Percentiles rank a stretch among this genome's conserved stretches.
These are phyloP conservation scores for Sciurus niger DNA, from an alignment of 2,113 vertebrate genomes.

Conservation along the genomic window DNA sequence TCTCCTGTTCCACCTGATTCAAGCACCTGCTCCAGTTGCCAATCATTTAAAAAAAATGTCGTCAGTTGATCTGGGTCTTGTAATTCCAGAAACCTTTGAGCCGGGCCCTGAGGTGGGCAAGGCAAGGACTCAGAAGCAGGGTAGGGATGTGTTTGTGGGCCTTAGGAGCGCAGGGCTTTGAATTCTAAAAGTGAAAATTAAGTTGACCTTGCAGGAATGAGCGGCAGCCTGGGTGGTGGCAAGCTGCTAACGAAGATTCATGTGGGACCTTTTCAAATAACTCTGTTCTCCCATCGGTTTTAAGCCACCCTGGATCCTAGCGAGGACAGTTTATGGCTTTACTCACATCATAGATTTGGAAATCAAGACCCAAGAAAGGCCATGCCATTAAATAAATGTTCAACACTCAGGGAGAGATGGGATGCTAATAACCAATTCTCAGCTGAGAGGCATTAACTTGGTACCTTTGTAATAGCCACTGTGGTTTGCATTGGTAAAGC, in stretches of 20 bases:
- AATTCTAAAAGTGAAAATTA: conserved; percentile 74
- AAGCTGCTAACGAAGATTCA: conserved; percentile 73
- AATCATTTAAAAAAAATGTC: background rate
- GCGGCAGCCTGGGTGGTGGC: background rate
- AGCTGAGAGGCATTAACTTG: conserved; percentile 10
- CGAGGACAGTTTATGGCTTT: conserved; percentile 71
- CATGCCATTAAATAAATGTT: conserved; percentile 76
- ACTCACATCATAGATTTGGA: conserved; percentile 76
- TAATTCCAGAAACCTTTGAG: conserved; percentile 40
- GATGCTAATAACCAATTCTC: conserved; percentile 60
- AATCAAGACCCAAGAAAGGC: conserved; percentile 80
- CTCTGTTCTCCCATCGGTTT: conserved; percentile 62
- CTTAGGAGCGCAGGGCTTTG: background rate
- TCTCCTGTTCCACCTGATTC: background rate
- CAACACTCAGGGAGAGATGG: conserved; percentile 19
- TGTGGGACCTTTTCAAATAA: conserved; percentile 78
- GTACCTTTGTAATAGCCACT: conserved; percentile 29
- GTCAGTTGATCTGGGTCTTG: conserved; percentile 51
- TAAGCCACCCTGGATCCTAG: conserved; percentile 51
- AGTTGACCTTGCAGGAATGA: conserved; percentile 75
- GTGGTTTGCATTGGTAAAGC: conserved; percentile 34
- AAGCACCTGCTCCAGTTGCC: background rate
- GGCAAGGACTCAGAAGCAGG: background rate
- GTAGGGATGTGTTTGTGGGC: background rate
- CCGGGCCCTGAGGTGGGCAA: background rate